These are phyloP conservation scores for Equus quagga DNA, from an alignment of 2,113 vertebrate species.

Conservation along the genomic window DNA sequence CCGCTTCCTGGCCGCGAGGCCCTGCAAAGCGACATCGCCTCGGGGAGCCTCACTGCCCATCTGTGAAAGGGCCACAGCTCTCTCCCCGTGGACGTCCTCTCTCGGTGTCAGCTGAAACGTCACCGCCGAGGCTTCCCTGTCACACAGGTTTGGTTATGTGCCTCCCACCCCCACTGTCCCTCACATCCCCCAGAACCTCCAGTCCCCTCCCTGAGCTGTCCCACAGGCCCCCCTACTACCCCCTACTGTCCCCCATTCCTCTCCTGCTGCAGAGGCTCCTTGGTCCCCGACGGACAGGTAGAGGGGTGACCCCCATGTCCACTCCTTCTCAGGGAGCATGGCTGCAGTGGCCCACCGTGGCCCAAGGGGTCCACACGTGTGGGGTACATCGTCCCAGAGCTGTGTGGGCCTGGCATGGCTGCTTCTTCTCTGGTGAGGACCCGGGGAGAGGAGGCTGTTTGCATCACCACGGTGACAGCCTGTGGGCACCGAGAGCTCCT, in stretches of 20 bases:
- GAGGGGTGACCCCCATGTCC: no score
- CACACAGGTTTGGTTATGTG: background rate
- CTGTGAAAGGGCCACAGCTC: no score
- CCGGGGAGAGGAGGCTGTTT: no score
- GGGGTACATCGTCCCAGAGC: no score
- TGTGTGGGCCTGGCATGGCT: rapidly evolving
- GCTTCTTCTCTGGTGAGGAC: background rate
- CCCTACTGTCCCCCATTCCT: no score
- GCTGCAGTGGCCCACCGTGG: background rate
- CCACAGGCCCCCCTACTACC: background rate
- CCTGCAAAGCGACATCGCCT: no score
- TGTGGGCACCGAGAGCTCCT: rapidly evolving
- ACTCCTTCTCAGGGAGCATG: background rate
- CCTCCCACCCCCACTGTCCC: background rate
- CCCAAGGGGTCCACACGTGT: background rate
- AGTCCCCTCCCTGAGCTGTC: background rate
- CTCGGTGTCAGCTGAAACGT: background rate
- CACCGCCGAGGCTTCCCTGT: background rate
- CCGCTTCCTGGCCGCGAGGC: rapidly evolving
- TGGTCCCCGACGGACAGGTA: no score
- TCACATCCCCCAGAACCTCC: background rate
- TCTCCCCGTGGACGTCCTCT: background rate
- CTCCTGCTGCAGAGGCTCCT: no score
- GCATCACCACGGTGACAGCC: background rate
- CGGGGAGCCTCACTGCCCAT: background rate